phyloP scores from a whole-genome alignment of 2,888 invertebrate genomes.

The Eilema depressum region DNA sequence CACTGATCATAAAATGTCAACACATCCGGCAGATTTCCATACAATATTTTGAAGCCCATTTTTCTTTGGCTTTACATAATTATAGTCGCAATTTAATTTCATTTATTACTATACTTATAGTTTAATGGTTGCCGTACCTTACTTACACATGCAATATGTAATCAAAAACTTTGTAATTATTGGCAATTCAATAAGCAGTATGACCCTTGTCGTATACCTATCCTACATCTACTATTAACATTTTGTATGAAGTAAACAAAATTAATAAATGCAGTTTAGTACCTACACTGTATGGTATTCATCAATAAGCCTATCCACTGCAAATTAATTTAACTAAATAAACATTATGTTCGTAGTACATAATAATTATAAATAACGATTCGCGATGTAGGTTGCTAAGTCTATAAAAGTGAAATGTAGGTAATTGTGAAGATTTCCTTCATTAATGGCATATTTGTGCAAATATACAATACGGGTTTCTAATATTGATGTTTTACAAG shows the following conservation, averaged over 20 bases:
- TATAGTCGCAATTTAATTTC: conserved; percentile 2
- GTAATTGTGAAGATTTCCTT: conserved; percentile 22
- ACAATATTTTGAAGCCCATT: no score
- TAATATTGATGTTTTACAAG: conserved; percentile 28
- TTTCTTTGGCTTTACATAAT: no score
- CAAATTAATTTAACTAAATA: conserved; percentile 8
- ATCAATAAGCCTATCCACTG: no score
- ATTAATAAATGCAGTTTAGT: not conserved
- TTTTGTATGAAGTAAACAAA: not conserved
- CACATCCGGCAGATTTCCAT: no score
- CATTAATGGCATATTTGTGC: conserved; percentile 27
- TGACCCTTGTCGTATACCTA: no score
- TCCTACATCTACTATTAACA: no score
- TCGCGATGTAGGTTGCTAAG: conserved; percentile 12
- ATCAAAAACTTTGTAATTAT: not conserved
- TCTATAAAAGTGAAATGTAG: conserved; percentile 25
- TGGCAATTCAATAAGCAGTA: not conserved
- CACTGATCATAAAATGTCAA: no score
- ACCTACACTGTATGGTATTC: not conserved
- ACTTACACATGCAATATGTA: not conserved
- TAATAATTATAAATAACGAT: conserved; percentile 14
- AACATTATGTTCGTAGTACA: not conserved
- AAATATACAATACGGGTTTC: conserved; percentile 31
- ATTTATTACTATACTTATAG: conserved; percentile 4
- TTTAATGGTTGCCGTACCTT: not conserved